Base-by-base conservation (phyloP, 1,140 invertebrate species). In the Leptopilina boulardi region DNA sequence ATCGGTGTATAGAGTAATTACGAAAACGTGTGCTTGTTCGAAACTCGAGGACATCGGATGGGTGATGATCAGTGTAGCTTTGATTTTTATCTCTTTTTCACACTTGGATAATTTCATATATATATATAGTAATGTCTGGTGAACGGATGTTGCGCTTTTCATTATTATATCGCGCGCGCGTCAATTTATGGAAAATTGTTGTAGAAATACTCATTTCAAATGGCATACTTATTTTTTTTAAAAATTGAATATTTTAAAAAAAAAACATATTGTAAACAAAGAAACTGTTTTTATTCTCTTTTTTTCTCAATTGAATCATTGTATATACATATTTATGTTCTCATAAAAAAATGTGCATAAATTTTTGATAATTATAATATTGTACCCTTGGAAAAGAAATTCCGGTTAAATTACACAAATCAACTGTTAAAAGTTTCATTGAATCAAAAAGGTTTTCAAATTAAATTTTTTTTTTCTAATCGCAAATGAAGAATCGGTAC, bases 21-120 rank as follows among this genome's bases (percentile, higher is more conserved):
- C 59, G 23, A 30, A 66, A 66, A 30, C 59, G 26, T 66, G 59
- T 23, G n/a, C n/a, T 38, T 13, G 59, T 66, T 66, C 59, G 23
- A 66, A 66, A 66, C 59, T 66, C 59, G 59, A 66, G 59, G 59
- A 66, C 59, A 66, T 66, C 15, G 26, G 26, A 66, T 6, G 59
- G 11, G 30, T 66, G 26, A 10, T 66, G 59, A 66, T 66, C 59
- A 51, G 47, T 23, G 13, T 19, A 23, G 15, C 23, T 26, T 66
- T 30, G 59, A 66, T 66, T 66, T n/a, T 30, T 34, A 66, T 66
- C 59, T 66, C 15, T 18, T 51, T n/a, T 51, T 54, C 23, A 66
- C 59, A 30, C 59, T 66, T 30, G 23, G 59, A 66, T 66, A n/a
- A 66, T 34, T 34, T 13, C 15, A 3, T n/a, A n/a, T n/a, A n/a